These are phyloP conservation scores for Acleris cristana DNA, from an alignment of 2,888 invertebrate genomes.

Conservation along the genomic window DNA sequence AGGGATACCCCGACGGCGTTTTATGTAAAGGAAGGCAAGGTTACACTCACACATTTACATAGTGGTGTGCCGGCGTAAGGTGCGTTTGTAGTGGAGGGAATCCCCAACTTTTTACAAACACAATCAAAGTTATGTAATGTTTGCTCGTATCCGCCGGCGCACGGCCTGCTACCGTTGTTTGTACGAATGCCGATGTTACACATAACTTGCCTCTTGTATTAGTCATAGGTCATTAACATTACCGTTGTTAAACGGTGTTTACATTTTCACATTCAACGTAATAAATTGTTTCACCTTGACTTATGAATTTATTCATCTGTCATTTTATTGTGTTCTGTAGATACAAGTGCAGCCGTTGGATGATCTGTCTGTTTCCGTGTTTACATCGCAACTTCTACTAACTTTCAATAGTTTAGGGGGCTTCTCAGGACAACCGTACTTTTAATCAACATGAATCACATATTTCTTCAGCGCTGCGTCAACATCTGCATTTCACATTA, in stretches of 20 bases:
- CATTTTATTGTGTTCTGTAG: slow-evolving; percentile 25
- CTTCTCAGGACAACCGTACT: no score
- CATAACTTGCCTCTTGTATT: slow-evolving; percentile 71
- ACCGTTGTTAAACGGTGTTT: slow-evolving; percentile 70
- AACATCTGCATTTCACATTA: no score
- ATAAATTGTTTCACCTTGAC: slow-evolving; percentile 61
- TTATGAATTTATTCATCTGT: slow-evolving; percentile 41
- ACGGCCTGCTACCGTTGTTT: slow-evolving; percentile 73
- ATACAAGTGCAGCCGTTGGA: slow-evolving; percentile 26
- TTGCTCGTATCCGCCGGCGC: slow-evolving; percentile 78
- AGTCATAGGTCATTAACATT: slow-evolving; percentile 81
- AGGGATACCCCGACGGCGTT: slow-evolving; percentile 82
- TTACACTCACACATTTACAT: slow-evolving; percentile 75
- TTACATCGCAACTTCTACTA: neutral
- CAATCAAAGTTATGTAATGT: slow-evolving; percentile 84
- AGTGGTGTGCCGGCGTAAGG: slow-evolving; percentile 66
- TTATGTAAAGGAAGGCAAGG: slow-evolving; percentile 84
- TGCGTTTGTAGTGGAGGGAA: slow-evolving; percentile 81
- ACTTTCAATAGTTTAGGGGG: no score
- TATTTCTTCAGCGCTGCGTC: no score
- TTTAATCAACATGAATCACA: no score
- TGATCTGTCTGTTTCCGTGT: slow-evolving; percentile 10
- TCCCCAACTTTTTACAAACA: slow-evolving; percentile 84
- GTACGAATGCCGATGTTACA: slow-evolving; percentile 80
- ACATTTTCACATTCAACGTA: slow-evolving; percentile 61